Conservation (phyloP, 2,113 vertebrate genomes). For the Mustela lutreola region DNA sequence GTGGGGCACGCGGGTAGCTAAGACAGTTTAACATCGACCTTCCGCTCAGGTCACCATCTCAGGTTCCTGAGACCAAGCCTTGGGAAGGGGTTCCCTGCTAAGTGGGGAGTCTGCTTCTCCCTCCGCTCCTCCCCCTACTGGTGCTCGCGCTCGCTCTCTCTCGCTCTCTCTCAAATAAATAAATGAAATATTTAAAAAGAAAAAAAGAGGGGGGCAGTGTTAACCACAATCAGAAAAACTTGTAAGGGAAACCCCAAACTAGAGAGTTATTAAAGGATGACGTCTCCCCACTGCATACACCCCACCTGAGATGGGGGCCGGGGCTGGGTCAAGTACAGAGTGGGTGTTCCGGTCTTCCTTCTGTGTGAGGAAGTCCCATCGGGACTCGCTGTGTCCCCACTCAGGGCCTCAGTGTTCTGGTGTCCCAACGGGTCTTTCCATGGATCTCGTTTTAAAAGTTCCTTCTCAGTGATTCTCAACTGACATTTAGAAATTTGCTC, state of each 20-base stretch:
- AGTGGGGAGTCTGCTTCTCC: background rate
- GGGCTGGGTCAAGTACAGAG: rapidly evolving
- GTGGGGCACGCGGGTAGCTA: background rate
- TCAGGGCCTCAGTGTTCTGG: background rate
- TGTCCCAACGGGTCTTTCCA: background rate
- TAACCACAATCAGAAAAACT: background rate
- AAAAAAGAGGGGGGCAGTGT: background rate
- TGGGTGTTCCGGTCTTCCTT: background rate
- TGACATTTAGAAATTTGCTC: background rate
- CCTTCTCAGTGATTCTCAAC: background rate
- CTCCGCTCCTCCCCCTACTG: background rate
- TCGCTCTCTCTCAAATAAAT: background rate
- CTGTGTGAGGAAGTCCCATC: no score
- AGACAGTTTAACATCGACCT: background rate
- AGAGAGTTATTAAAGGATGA: background rate
- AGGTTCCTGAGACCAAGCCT: background rate
- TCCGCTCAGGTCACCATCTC: background rate
- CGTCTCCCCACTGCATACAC: background rate
- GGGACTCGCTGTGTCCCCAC: background rate
- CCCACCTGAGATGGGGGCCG: background rate
- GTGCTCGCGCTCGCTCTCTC: background rate
- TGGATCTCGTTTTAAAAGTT: background rate
- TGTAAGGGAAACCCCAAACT: background rate
- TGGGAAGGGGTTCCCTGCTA: background rate
- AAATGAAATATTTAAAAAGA: background rate